Evolutionary conservation across 2,888 invertebrate genomes (phyloP).

Genomic region (Muscina levida): DNA sequence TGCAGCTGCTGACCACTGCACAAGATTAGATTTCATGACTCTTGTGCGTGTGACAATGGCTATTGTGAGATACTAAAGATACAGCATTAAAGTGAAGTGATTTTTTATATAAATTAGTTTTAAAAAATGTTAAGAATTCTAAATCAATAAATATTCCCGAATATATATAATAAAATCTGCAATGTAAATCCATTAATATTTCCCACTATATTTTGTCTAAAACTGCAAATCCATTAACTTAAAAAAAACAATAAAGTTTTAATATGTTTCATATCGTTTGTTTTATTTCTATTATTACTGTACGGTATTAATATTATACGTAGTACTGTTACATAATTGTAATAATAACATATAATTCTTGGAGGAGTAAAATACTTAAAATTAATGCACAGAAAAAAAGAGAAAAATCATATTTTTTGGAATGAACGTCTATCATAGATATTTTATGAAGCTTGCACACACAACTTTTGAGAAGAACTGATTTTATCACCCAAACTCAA

Average conservation of each 20-base stretch:
- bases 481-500: slow-evolving; percentile 99
- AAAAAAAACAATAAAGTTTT: neutral
- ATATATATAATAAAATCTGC: neutral
- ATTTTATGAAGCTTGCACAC: slow-evolving; percentile 77
- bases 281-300: slow-evolving; percentile 13
- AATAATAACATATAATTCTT: slow-evolving; percentile 51
- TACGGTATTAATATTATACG: slow-evolving; percentile 50
- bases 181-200: no score
- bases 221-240: no score
- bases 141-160: neutral
- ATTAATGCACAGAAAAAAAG: slow-evolving; percentile 47
- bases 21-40: slow-evolving; percentile 95
- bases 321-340: slow-evolving; percentile 49
- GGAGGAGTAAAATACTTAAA: slow-evolving; percentile 60
- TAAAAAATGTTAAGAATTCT: neutral
- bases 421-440: slow-evolving; percentile 41
- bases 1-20: slow-evolving; percentile 99
- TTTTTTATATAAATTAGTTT: slow-evolving; percentile 1
- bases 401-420: slow-evolving; percentile 48
- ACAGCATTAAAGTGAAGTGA: slow-evolving; percentile 27
- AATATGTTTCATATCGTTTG: slow-evolving; percentile 21
- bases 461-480: slow-evolving; percentile 92
- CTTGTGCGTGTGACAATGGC: slow-evolving; percentile 99
- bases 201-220: no score
- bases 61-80: slow-evolving; percentile 88